Conservation (phyloP, 1,140 invertebrate genomes). For the Pseudomyrmex sp. region DNA sequence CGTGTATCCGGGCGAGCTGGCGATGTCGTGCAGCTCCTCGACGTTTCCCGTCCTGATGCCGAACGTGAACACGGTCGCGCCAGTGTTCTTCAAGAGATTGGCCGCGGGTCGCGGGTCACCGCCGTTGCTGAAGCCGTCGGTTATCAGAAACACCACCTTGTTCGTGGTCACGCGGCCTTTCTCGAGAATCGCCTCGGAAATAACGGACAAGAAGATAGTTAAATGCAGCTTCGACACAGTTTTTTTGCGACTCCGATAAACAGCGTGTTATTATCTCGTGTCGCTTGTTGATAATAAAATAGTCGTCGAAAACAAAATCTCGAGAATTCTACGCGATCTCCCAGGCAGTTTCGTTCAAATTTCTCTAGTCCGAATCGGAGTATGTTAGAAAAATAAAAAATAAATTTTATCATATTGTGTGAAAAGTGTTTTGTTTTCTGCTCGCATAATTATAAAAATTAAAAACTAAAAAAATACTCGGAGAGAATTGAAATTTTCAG, state of each 20-base stretch:
- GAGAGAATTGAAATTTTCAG: too few species aligned
- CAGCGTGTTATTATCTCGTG: not conserved
- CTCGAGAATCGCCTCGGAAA: conserved; percentile 86
- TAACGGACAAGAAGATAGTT: not conserved
- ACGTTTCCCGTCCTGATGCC: conserved; percentile 90
- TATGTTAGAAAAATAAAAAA: too few species aligned
- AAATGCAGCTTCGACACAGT: not conserved
- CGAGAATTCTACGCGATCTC: too few species aligned
- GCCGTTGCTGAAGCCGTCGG: conserved; percentile 91
- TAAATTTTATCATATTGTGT: too few species aligned
- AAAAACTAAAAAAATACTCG: too few species aligned
- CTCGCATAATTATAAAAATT: too few species aligned
- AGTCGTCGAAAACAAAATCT: too few species aligned
- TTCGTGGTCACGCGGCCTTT: conserved; percentile 85
- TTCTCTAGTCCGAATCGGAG: too few species aligned
- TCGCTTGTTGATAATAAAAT: too few species aligned
- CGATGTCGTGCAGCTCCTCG: conserved; percentile 88
- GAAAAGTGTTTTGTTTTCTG: too few species aligned
- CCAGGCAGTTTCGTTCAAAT: too few species aligned
- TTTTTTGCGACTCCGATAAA: not conserved
- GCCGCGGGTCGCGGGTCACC: conserved; percentile 88
- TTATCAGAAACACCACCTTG: conserved; percentile 89
- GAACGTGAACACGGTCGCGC: conserved; percentile 89
- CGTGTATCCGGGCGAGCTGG: conserved; percentile 88
- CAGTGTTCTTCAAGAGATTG: conserved; percentile 84